Conservation (phyloP, 2,888 invertebrate genomes). For the Lasioglossum malachurum region DNA sequence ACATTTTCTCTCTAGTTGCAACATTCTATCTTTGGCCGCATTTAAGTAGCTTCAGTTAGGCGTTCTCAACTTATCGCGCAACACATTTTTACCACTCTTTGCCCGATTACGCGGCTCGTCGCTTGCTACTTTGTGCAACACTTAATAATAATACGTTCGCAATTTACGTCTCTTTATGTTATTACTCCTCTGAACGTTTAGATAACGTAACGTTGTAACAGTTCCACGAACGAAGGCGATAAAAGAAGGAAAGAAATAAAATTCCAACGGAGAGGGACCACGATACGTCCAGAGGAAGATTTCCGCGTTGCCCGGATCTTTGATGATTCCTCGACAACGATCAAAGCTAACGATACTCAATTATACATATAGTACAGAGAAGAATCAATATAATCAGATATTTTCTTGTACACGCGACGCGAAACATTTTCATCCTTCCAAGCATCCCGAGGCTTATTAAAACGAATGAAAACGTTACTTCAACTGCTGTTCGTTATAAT, state of each 20-base stretch:
- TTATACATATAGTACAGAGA: neutral
- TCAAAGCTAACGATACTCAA: conserved; percentile 1
- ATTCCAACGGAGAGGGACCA: neutral
- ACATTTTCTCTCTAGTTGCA: neutral
- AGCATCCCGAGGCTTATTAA: conserved; percentile 11
- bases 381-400: conserved; percentile 1
- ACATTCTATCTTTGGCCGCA: neutral
- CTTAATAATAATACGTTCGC: conserved; percentile 2
- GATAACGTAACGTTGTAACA: neutral
- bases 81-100: neutral
- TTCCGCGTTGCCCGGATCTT: neutral
- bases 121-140: neutral
- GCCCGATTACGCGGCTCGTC: neutral
- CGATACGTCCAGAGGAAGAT: neutral
- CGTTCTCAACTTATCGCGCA: neutral
- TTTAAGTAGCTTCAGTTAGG: neutral
- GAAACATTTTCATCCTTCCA: neutral
- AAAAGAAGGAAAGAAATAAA: neutral
- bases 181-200: neutral
- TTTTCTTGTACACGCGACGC: neutral
- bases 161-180: neutral
- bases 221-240: neutral
- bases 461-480: conserved; percentile 25
- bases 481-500: conserved; percentile 27
- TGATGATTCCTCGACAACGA: neutral